Conservation (phyloP, 1,140 invertebrate species). For the Bactericera cockerelli region DNA sequence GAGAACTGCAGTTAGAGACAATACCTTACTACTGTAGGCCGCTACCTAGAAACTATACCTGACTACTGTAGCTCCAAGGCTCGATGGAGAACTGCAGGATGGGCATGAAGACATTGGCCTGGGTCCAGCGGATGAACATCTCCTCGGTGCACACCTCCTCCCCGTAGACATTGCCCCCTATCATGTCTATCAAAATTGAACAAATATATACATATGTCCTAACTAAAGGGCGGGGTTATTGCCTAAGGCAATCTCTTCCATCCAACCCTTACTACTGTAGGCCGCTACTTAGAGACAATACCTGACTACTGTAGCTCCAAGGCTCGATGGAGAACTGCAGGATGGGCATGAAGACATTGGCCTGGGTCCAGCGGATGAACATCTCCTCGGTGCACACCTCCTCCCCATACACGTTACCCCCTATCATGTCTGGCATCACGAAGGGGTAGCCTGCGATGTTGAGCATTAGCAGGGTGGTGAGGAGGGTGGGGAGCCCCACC, state of each 20-base stretch:
- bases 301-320: constrained; percentile 67
- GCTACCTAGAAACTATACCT: no score
- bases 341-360: constrained; percentile 68
- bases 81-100: constrained; percentile 71
- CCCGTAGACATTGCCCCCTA: constrained; percentile 72
- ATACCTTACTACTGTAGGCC: no score
- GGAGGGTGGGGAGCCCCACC: constrained; percentile 60
- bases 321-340: constrained; percentile 78
- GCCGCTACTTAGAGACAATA: no score
- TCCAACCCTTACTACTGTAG: no score
- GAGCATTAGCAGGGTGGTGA: constrained; percentile 63
- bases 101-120: constrained; percentile 74
- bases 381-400: constrained; percentile 49
- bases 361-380: constrained; percentile 81
- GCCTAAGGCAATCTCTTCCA: no score
- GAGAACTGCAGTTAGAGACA: no score
- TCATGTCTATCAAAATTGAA: constrained; percentile 84
- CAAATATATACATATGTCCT: no score
- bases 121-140: constrained; percentile 79
- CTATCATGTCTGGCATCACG: constrained; percentile 82
- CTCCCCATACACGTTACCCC: constrained; percentile 62
- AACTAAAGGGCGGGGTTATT: no score
- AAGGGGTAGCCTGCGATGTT: constrained; percentile 71
- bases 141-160: constrained; percentile 44
- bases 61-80: constrained; percentile 70